Evolutionary conservation across 2,888 invertebrate genomes (phyloP).

Genomic region (Apotomis capreana): DNA sequence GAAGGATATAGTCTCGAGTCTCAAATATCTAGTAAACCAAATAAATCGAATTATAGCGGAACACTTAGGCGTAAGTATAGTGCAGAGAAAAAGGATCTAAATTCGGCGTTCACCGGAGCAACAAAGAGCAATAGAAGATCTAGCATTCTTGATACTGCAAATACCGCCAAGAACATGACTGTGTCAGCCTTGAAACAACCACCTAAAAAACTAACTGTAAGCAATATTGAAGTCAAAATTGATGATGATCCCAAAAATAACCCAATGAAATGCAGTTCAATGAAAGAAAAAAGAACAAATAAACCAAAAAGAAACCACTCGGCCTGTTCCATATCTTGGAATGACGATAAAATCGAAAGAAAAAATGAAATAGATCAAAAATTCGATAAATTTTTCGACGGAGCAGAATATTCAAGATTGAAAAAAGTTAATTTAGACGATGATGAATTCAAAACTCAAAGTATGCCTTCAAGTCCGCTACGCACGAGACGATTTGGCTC

Average conservation of each 20-base stretch:
- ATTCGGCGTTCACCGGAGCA: constrained; percentile 11
- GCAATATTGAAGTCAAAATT: constrained; percentile 47
- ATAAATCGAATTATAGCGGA: constrained; percentile 46
- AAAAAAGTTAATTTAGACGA: constrained; percentile 52
- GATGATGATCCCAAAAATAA: constrained; percentile 55
- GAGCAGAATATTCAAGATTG: constrained; percentile 53
- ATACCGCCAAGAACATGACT: constrained; percentile 44
- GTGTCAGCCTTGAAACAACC: constrained; percentile 56
- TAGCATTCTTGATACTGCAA: constrained; percentile 26
- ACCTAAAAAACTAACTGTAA: constrained; percentile 49
- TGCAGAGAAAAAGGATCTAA: constrained; percentile 47
- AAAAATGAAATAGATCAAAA: constrained; percentile 71
- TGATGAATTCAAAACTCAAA: constrained; percentile 76
- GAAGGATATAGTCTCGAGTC: constrained; percentile 39
- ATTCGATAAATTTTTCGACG: constrained; percentile 71
- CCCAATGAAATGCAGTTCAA: constrained; percentile 53
- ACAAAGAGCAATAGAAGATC: constrained; percentile 39
- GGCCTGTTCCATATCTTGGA: constrained; percentile 79
- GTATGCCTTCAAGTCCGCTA: constrained; percentile 84
- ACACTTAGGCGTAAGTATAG: constrained; percentile 51
- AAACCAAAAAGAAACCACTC: constrained; percentile 73
- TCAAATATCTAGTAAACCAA: constrained; percentile 47
- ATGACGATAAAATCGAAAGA: constrained; percentile 65
- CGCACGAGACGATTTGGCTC: constrained; percentile 66
- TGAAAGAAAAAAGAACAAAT: constrained; percentile 56